Base-by-base conservation (phyloP, 2,888 invertebrate species). In the Pherbina coryleti region DNA sequence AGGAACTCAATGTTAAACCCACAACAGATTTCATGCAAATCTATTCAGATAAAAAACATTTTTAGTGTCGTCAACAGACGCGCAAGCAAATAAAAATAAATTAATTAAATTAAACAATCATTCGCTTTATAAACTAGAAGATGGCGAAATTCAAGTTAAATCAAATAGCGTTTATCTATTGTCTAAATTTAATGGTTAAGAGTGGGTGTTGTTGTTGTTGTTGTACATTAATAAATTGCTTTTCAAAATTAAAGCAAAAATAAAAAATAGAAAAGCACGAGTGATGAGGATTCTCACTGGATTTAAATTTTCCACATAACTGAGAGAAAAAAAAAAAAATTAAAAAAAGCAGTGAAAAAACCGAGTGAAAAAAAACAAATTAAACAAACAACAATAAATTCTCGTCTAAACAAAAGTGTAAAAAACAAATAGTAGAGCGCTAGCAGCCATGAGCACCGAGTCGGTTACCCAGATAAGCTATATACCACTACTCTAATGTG, bases 341-440 rank as follows among this genome's bases (percentile, higher is more conserved):
- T 14, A 17, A 31, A 2, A 64, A 34, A 28, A 28, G 7, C 28
- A n/a, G 3, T 5, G 51, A 11, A 44, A 44, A 11, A 44, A 44
- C 44, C 44, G 28, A 55, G 19, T 22, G 7, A 19, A 55, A 55
- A 60, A 25, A 17, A 22, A 44, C 44, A 57, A 44, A 44, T 22
- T 28, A 64, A 11, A 28, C 53, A 75, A 67, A 75, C 53, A 75
- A 75, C 55, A 67, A 75, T 64, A 74, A 74, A 74, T 74, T 74
- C 75, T 75, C 51, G 67, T 67, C 66, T 55, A 67, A 75, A 67
- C 55, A 75, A 66, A 60, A 75, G 75, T 67, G 75, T 75, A 67
- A 75, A 44, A 67, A 66, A 53, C 51, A 66, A 75, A 75, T 75
- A 75, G 60, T 73, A 62, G 73, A 73, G 49, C 31, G 57, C 57